Evolutionary conservation across 1,140 invertebrate genomes (phyloP), one percentile per base, ranked within the genome.

Genomic region (Polypedilum vanderplanki): DNA sequence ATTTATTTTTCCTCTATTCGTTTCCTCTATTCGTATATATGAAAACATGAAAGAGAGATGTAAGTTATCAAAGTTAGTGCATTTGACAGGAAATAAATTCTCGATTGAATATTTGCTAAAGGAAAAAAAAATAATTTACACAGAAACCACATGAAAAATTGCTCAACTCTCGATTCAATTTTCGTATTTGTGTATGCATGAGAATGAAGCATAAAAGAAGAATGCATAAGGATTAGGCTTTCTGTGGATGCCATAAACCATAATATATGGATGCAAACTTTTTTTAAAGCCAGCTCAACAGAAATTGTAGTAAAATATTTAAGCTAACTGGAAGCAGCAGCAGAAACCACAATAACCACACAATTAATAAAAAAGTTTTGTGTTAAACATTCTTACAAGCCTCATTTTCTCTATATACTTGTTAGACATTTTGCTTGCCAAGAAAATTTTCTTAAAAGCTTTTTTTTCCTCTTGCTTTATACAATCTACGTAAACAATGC

Each of bases 301-400:
- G 24, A 33, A 33, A 33, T n/a, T n/a, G n/a, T 1, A 33, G 24
- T 33, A 33, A 33, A 33, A 33, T 33, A 33, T 33, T 1, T 1
- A 33, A 33, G 24, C 24, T 33, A 33, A 33, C 24, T 33, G 46
- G 12, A 57, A 57, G 46, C n/a, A 33, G 24, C 24, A 33, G 24
- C 24, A 5, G 24, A 3, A 57, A 12, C 46, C 46, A 57, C 46
- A 57, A 57, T 57, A 57, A 57, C 46, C 46, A 57, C 46, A 57
- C 46, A 57, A 57, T 57, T 57, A 57, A 57, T 57, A 57, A 57
- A 57, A 57, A 57, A 57, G 12, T 57, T 57, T 57, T 57, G 46
- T 57, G 46, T 57, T 57, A 57, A 57, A 57, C 46, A 57, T 57
- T 57, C 46, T 57, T 57, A 57, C 46, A 57, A 33, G 12, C 46